These are phyloP conservation scores for Oplegnathus fasciatus DNA, from an alignment of 2,113 vertebrate species.

Conservation along the genomic window DNA sequence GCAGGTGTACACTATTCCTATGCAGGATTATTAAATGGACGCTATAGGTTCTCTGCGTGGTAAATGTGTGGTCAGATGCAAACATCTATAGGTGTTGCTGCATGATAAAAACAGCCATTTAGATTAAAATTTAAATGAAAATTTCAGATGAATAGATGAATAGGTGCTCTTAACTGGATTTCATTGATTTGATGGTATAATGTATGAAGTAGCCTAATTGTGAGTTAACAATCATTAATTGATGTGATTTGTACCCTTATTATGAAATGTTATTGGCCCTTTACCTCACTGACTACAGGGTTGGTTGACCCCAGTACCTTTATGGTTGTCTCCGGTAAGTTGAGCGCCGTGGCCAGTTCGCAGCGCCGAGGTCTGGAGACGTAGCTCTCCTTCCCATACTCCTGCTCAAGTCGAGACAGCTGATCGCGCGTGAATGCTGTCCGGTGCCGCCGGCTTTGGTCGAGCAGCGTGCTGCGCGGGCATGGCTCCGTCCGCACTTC, in stretches of 20 bases:
- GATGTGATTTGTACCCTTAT: background rate
- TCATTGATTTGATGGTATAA: too few relatives aligned
- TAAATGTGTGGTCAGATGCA: background rate
- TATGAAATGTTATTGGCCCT: background rate
- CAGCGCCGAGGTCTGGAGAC: conserved; percentile 80
- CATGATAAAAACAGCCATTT: background rate
- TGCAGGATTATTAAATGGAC: background rate
- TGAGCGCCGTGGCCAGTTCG: conserved; percentile 79
- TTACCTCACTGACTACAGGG: too few relatives aligned
- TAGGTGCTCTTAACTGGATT: too few relatives aligned
- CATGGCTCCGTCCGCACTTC: conserved; percentile 65
- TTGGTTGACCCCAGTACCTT: conserved; percentile 64
- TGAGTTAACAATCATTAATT: background rate
- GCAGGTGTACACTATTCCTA: background rate
- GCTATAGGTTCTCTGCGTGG: background rate
- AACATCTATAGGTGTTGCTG: background rate
- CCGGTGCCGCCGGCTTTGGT: conserved; percentile 80
- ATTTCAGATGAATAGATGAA: too few relatives aligned
- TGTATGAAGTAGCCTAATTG: too few relatives aligned
- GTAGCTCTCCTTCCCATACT: conserved; percentile 82
- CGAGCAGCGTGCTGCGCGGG: conserved; percentile 65
- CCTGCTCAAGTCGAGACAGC: conserved; percentile 78
- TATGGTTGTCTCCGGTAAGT: conserved; percentile 78
- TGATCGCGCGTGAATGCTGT: conserved; percentile 80
- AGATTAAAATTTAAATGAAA: too few relatives aligned